A percentile compares a stretch with the other conserved stretches of the same genome.
Evolutionary conservation across 2,113 vertebrate genomes (phyloP).

Genomic region (Chaenocephalus aceratus): DNA sequence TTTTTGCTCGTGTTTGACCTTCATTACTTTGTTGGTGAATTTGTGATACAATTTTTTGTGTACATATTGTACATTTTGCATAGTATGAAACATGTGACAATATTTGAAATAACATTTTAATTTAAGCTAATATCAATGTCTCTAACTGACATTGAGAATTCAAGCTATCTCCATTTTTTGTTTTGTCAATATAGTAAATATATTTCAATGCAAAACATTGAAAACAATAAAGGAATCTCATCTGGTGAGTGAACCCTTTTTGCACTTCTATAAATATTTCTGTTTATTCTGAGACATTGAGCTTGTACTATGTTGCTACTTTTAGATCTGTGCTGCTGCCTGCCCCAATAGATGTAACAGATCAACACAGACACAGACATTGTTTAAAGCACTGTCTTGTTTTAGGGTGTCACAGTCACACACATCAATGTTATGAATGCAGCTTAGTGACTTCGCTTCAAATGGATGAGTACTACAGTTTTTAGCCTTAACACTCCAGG

Average conservation of each 20-base stretch:
- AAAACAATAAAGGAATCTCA: background rate
- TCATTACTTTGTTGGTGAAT: background rate
- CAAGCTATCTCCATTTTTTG: too few species aligned
- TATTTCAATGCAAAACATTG: background rate
- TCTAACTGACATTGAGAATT: too few species aligned
- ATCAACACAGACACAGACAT: background rate
- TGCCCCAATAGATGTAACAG: background rate
- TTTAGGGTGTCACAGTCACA: background rate
- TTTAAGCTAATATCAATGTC: too few species aligned
- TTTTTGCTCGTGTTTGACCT: background rate
- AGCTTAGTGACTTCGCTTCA: background rate
- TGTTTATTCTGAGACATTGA: conserved; percentile 10
- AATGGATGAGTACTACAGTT: background rate
- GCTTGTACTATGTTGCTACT: background rate
- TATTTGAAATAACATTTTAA: too few species aligned
- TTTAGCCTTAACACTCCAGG: background rate
- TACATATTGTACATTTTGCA: too few species aligned
- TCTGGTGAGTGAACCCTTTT: background rate
- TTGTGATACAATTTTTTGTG: background rate
- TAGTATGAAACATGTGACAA: too few species aligned
- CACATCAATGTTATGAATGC: background rate
- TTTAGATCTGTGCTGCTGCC: background rate
- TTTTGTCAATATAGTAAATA: too few species aligned
- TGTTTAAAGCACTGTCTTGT: background rate
- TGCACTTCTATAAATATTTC: conserved; percentile 6